phyloP scores from a whole-genome alignment of 2,888 invertebrate species.

The Nymphalis polychloros region DNA sequence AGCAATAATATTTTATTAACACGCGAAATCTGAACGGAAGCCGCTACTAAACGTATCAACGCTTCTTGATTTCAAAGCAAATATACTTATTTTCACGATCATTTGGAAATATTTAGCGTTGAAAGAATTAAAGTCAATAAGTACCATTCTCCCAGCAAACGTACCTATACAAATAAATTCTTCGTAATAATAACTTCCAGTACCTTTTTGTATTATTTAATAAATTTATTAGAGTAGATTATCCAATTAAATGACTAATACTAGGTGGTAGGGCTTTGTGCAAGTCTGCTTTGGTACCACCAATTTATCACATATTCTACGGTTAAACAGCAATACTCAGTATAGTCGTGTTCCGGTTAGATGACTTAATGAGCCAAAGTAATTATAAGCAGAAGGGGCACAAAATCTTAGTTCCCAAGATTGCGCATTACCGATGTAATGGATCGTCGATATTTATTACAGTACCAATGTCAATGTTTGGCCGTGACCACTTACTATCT shows the following conservation, averaged over 20 bases:
- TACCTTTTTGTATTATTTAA: background rate
- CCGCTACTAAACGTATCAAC: conserved; percentile 69
- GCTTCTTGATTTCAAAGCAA: conserved; percentile 66
- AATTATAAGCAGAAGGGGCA: no score
- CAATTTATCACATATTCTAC: no score
- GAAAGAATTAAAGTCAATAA: conserved; percentile 55
- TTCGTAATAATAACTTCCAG: background rate
- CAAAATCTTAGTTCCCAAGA: no score
- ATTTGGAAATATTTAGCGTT: conserved; percentile 56
- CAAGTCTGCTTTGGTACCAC: no score
- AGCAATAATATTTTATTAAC: conserved; percentile 41
- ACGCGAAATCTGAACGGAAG: conserved; percentile 66
- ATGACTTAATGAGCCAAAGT: no score
- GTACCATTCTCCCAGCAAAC: background rate
- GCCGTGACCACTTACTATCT: no score
- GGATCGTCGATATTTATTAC: no score
- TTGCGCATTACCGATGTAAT: no score
- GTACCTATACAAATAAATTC: background rate
- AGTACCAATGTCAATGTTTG: no score
- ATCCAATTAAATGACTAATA: background rate
- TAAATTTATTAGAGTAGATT: background rate
- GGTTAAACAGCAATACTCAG: no score
- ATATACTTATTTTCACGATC: conserved; percentile 66
- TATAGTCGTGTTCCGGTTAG: no score
- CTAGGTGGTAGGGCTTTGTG: no score